Evolutionary conservation across 2,797 vertebrate species (phyloP), one percentile per base, ranked within the genome.

Genomic region (Myripristis murdjan): DNA sequence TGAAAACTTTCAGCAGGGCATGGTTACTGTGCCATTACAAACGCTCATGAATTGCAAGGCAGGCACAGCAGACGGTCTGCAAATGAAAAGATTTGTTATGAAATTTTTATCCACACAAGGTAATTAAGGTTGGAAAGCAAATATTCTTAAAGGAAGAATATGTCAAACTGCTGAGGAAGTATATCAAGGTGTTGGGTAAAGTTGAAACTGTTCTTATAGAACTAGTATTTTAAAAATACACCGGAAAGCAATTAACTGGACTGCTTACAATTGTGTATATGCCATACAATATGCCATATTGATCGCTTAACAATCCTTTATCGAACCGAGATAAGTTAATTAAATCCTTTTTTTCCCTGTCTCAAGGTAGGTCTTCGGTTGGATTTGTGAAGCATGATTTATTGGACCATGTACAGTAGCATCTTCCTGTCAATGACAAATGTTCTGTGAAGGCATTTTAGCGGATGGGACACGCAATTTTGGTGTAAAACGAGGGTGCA

Each of bases 1-100:
- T 73, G 48, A 78, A 83, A 72, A 46, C 59, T 66, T 75, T 78
- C 46, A 68, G 66, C 2, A 9, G 54, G 67, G 70, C 56, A 22
- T 35, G 56, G 28, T 85, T 68, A 47, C 47, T 71, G 64, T 57
- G 66, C 46, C 16, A 67, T 62, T 73, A 65, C 54, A 37, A 73
- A 60, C 31, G 44, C 35, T 56, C 74, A 46, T 64, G 55, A 82
- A 75, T 39, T 31, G 11, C 3, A 70, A 51, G 52, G 49, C 26
- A 66, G 60, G 18, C 9, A 31, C 23, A 37, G 12, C 15, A 11
- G 18, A 14, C 39, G 15, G 4, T 41, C 39, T 41, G 7, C 44
- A 22, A 54, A 70, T 43, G 5, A 77, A 68, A 54, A 55, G 20
- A 58, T 14, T 18, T 60, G 6, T 7, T 52, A 60, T 72, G n/a